Evolutionary conservation across 2,888 invertebrate species (phyloP), one percentile per base, ranked within the genome.

Genomic region (Melikaiella ostensackeni): DNA sequence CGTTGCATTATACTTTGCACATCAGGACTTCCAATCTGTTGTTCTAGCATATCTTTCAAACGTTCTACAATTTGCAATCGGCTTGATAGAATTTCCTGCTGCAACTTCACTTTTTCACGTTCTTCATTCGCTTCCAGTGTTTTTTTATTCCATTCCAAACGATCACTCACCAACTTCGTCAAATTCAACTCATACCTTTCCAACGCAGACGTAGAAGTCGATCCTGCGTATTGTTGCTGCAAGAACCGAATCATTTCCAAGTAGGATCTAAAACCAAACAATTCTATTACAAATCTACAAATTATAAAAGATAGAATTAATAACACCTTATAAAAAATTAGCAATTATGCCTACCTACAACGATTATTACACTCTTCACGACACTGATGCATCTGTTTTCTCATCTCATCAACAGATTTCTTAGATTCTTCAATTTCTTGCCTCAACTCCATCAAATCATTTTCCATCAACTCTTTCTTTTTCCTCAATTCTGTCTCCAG

Each of bases 391-490:
- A 86, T 74, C n/a, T 80, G 80, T 13, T 42, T 75, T 42, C 83
- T 84, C 76, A 85, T 76, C 7, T 88, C 70, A 19, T 50, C 30
- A 30, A n/a, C 21, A 3, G 5, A 70, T 19, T n/a, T 70, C n/a
- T 30, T 70, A 27, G 50, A 50, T 30, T 70, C 86, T 21, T 93
- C 92, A 61, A 93, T 89, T 82, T 92, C 92, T 63, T 92, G 91
- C 46, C 92, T 91, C 83, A 90, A 87, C 83, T 92, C 92, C 7
- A 92, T 88, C 27, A 92, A 88, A 88, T 94, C 93, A 76, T 92
- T 89, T 87, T 94, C 93, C 19, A 93, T 90, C 38, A 93, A 89
- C 42, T 92, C 85, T 74, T 93, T 92, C 89, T 93, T 92, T 9
- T 92, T 91, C 76, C 92, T 92, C 50, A 93, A 85, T 81, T 93